Conservation (phyloP, 2,797 vertebrate species). For the Leucoraja ocellata region DNA sequence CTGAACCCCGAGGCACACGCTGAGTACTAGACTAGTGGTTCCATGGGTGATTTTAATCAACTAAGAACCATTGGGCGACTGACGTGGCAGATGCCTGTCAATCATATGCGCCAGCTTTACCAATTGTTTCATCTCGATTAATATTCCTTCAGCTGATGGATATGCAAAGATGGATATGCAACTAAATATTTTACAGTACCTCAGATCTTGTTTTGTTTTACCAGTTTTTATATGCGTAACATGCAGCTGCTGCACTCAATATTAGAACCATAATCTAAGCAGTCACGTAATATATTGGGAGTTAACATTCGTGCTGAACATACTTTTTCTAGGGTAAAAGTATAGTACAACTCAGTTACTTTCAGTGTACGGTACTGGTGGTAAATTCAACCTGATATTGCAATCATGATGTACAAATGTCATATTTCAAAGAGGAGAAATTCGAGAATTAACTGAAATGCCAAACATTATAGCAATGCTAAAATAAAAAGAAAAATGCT, state of each 20-base stretch:
- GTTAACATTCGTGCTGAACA: neutral
- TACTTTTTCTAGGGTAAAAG: neutral
- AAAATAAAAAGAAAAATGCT: no score
- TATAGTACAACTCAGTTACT: neutral
- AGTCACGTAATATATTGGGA: no score
- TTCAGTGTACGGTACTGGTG: neutral
- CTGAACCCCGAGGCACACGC: no score
- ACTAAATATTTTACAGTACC: neutral
- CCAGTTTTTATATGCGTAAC: neutral
- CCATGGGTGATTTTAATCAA: neutral
- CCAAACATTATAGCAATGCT: neutral
- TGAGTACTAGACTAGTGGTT: neutral
- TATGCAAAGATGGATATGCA: neutral
- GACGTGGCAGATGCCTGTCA: neutral
- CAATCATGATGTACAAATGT: neutral
- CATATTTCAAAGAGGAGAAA: neutral
- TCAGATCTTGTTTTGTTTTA: constrained; percentile 11
- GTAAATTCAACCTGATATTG: neutral
- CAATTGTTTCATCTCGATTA: neutral
- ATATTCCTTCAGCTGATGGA: neutral
- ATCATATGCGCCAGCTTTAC: no score
- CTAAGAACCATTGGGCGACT: neutral
- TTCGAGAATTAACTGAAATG: neutral
- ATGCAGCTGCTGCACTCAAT: neutral
- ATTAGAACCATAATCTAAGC: neutral